phyloP scores from a whole-genome alignment of 2,797 vertebrate genomes.

The Selene dorsalis region DNA sequence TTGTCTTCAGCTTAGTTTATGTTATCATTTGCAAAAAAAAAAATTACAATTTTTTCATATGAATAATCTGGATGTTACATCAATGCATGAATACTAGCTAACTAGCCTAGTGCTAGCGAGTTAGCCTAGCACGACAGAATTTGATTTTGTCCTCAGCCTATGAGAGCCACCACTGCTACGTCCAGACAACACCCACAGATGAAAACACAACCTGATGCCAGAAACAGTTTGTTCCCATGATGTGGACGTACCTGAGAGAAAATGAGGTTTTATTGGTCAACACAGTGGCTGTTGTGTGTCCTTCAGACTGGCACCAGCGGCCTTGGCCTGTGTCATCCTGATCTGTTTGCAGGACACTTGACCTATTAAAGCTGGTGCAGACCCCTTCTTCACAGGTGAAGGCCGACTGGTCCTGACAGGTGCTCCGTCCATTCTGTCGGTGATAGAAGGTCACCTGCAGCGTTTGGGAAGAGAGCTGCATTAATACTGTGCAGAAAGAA shows the following conservation, averaged over 20 bases:
- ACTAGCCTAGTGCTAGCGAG: too few relatives aligned
- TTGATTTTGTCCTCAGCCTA: too few relatives aligned
- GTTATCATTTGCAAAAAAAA: too few relatives aligned
- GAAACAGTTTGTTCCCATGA: neutral
- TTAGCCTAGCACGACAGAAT: too few relatives aligned
- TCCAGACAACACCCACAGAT: neutral
- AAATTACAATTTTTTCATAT: too few relatives aligned
- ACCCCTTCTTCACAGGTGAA: constrained; percentile 21
- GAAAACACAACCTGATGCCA: neutral
- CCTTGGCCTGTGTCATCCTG: constrained; percentile 7
- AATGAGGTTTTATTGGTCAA: constrained; percentile 20
- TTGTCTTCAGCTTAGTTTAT: too few relatives aligned
- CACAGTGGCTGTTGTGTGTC: constrained; percentile 12
- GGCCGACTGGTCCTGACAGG: constrained; percentile 32
- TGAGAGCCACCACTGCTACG: neutral
- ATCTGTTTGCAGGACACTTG: constrained; percentile 39
- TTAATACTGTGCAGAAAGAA: neutral
- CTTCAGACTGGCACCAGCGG: constrained; percentile 76
- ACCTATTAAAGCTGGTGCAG: constrained; percentile 16
- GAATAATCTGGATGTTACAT: too few relatives aligned
- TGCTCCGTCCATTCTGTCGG: constrained; percentile 58
- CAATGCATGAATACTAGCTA: too few relatives aligned
- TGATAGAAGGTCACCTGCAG: constrained; percentile 66
- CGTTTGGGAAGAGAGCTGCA: neutral
- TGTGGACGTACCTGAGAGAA: constrained; percentile 59